Percentiles rank a stretch among this genome's conserved stretches.
Evolutionary conservation across 1,140 invertebrate species (phyloP).

Genomic region (Philopotamus ludificatus): DNA sequence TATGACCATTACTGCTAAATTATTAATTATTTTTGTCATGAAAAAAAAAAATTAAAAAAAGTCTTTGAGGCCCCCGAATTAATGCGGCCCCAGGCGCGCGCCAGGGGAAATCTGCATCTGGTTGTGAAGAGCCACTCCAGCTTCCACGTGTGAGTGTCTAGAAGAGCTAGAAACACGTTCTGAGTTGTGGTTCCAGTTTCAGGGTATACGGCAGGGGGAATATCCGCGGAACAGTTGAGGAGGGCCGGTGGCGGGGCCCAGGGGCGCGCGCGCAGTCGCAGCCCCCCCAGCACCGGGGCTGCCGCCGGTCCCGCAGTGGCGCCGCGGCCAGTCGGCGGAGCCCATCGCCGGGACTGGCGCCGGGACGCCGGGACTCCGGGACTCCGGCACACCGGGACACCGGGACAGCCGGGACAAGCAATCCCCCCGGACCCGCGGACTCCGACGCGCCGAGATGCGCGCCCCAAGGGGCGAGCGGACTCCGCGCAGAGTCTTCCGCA

Average conservation of each 20-base stretch:
- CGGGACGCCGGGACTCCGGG: background rate
- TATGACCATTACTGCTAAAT: no score
- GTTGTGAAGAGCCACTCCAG: no score
- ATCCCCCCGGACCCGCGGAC: background rate
- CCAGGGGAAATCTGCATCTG: no score
- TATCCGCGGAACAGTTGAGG: no score
- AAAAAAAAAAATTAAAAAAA: no score
- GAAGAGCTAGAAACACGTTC: no score
- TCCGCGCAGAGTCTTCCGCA: conserved; percentile 1
- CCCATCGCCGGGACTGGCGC: conserved; percentile 2
- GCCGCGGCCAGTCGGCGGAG: conserved; percentile 1
- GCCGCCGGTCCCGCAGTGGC: conserved; percentile 3
- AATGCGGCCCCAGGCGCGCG: no score
- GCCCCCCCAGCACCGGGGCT: background rate
- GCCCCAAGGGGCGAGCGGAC: background rate
- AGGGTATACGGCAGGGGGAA: background rate
- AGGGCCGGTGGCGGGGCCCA: background rate
- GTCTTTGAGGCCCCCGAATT: no score
- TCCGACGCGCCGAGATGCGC: background rate
- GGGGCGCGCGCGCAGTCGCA: conserved; percentile 9
- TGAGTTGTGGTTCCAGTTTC: background rate
- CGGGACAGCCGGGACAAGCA: background rate
- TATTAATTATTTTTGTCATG: no score
- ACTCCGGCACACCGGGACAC: conserved; percentile 13
- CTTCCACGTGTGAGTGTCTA: no score